Base-by-base conservation (phyloP, 1,140 invertebrate species). In the Papilio polytes region DNA sequence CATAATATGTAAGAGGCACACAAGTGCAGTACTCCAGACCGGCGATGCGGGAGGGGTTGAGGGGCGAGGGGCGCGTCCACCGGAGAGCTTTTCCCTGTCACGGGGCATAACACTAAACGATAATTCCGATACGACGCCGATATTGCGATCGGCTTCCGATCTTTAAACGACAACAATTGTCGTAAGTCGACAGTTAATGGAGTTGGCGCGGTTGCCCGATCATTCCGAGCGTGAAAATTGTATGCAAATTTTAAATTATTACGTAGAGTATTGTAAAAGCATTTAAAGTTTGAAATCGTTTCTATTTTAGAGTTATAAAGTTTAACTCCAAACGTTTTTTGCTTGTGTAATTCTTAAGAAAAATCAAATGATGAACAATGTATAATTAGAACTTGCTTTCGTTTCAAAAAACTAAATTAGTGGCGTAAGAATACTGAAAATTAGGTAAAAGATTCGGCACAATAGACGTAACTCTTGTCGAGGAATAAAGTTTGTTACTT, bases 11-110 rank as follows among this genome's bases (percentile, higher is more conserved):
- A 66, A 66, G 74, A 59, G 74, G 48, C 83, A 86, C 84, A 85
- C 77, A 80, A 85, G 82, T 89, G 88, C 89, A 90, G 77, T 46
- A 73, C 76, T 78, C 51, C 63, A 77, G 78, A 18, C 9, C 74
- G 74, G 22, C 26, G 48, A 8, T 41, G 36, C 36, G 36, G 79
- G 80, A 80, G 84, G 78, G 84, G 76, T 82, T 85, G 84, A 85
- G 85, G 81, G 84, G 80, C 86, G 84, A 89, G 86, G 87, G 85
- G 86, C 74, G 74, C 56, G 77, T 78, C 82, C 85, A 76, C 85
- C 82, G 77, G 87, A 93, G 88, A 94, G 93, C 93, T 92, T 94
- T 94, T 94, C 92, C 91, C 90, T 93, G 93, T 94, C 87, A 85
- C 86, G 84, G 84, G 72, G 91, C 89, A 93, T 94, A 91, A 94